Evolutionary conservation across 2,113 vertebrate genomes (phyloP).

Genomic region (Brachyhypopomus occidentalis): DNA sequence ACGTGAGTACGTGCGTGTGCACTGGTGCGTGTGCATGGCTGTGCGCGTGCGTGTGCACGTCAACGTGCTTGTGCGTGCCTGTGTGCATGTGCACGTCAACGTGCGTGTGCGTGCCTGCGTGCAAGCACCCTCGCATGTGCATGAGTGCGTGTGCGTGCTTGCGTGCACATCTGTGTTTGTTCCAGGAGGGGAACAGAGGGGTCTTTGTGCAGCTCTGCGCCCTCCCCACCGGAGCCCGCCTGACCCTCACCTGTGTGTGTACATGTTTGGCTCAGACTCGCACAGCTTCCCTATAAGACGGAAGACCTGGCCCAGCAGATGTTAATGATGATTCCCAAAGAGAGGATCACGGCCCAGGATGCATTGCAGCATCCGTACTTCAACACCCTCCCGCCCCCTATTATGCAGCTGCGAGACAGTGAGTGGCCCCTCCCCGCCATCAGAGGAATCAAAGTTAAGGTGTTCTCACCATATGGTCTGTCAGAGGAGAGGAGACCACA

Average conservation of each 20-base stretch:
- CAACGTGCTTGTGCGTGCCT: no score
- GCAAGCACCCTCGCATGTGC: not conserved
- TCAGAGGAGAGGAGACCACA: slow-evolving; percentile 6
- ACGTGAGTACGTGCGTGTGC: slow-evolving; percentile 27
- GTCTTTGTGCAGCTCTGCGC: slow-evolving; percentile 56
- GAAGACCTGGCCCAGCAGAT: slow-evolving; percentile 84
- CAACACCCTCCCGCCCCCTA: slow-evolving; percentile 78
- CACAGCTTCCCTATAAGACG: slow-evolving; percentile 75
- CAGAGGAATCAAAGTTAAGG: slow-evolving; percentile 26
- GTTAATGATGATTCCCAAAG: slow-evolving; percentile 75
- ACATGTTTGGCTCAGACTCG: slow-evolving; percentile 76
- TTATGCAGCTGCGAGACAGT: slow-evolving; percentile 78
- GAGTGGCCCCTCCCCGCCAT: slow-evolving; percentile 13
- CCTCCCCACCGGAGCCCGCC: slow-evolving; percentile 41
- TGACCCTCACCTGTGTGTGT: slow-evolving; percentile 43
- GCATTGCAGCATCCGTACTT: slow-evolving; percentile 82
- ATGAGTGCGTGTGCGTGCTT: not conserved
- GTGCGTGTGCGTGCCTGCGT: slow-evolving; percentile 18
- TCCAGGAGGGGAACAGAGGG: slow-evolving; percentile 53
- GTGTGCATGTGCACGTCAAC: slow-evolving; percentile 1
- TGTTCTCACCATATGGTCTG: slow-evolving; percentile 29
- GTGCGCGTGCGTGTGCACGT: slow-evolving; percentile 19
- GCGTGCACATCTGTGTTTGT: slow-evolving; percentile 20
- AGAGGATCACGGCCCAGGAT: slow-evolving; percentile 75
- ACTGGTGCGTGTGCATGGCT: not conserved